Evolutionary conservation across 2,888 invertebrate species (phyloP), one percentile per base, ranked within the genome.

Genomic region (Ametastegia equiseti): DNA sequence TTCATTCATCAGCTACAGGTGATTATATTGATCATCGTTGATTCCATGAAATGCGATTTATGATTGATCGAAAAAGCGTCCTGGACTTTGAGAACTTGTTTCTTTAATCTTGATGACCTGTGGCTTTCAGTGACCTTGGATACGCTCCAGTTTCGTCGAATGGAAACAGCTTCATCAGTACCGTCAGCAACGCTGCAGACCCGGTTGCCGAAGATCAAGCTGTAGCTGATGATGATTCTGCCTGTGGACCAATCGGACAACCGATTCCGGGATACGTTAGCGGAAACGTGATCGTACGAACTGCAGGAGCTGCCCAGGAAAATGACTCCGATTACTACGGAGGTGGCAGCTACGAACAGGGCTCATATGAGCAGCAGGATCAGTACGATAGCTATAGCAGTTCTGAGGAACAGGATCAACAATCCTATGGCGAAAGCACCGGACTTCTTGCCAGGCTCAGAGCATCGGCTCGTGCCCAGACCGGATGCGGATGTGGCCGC

Each of bases 191-290:
- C 7, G 33, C 65, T 9, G n/a, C n/a, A n/a, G 47, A 47, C 19
- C 57, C 67, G 33, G 80, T 5, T 1, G 11, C 15, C 1, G 4
- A 13, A 45, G 77, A 63, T 42, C 63, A 27, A n/a, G 23, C 39
- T 9, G 33, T n/a, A n/a, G n/a, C 6, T 30, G 75, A 42, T 2
- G 78, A 80, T n/a, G 36, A 50, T 33, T 4, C 30, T 23, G 27
- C 83, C 0, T 88, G 88, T 67, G 88, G 88, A 9, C 86, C 87
- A 0, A 5, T 87, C 6, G 88, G 88, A 4, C 83, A 85, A 19
- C 80, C 86, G 3, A 1, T 83, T 15, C 84, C 86, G 2, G 88
- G 81, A 15, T 88, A 88, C 73, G 78, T 84, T 27, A 83, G 87
- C 11, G 88, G 88, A 13, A 54, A 36, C 4, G 82, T 88, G n/a